Evolutionary conservation across 2,113 vertebrate species (phyloP).

Genomic region (Spilogale gracilis): DNA sequence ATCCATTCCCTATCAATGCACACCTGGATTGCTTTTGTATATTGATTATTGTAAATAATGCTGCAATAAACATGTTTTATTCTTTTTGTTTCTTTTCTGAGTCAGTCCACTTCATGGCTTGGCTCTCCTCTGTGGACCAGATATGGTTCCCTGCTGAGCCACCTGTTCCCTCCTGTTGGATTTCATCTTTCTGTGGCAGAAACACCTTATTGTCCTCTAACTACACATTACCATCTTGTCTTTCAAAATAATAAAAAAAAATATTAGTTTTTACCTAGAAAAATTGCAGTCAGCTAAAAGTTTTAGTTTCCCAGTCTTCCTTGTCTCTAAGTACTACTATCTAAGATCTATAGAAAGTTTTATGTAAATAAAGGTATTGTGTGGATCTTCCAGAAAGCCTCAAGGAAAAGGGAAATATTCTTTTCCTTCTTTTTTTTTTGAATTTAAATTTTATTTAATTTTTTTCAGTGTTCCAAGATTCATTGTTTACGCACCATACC

Average conservation of each 20-base stretch:
- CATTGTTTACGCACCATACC: too few relatives aligned
- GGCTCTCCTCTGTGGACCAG: too few relatives aligned
- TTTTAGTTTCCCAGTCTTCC: neutral
- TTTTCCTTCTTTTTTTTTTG: too few relatives aligned
- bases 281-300: neutral
- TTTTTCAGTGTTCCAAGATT: too few relatives aligned
- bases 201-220: neutral
- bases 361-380: too few relatives aligned
- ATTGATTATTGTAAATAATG: neutral
- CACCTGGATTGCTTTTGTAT: neutral
- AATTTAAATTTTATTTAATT: too few relatives aligned
- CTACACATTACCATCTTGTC: neutral
- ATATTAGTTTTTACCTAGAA: neutral
- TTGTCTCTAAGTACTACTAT: neutral
- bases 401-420: neutral
- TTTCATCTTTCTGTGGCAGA: neutral
- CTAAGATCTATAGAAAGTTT: accelerated
- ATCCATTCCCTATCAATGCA: neutral
- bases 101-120: neutral
- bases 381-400: neutral
- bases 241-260: neutral
- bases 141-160: accelerated
- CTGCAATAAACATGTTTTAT: neutral
- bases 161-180: neutral
- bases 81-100: neutral